These are phyloP conservation scores for Sarotherodon lohbergeri DNA, from an alignment of 2,113 vertebrate genomes.

Conservation along the genomic window DNA sequence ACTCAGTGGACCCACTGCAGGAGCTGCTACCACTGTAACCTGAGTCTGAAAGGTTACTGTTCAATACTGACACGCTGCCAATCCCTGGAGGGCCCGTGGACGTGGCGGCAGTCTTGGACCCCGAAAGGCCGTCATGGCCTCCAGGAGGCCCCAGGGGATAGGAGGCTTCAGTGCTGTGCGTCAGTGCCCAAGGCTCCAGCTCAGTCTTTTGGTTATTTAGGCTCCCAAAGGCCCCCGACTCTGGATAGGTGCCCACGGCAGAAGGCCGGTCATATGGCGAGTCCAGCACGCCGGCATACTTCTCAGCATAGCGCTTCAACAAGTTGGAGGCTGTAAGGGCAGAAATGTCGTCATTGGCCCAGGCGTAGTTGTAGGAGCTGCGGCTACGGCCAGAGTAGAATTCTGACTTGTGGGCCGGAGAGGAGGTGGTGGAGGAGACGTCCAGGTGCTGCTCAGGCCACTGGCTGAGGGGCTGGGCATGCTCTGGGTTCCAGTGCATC, in stretches of 20 bases:
- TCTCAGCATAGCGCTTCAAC: constrained; percentile 95
- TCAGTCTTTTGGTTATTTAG: constrained; percentile 85
- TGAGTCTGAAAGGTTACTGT: constrained; percentile 83
- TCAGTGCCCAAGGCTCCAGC: constrained; percentile 83
- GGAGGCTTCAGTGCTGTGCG: constrained; percentile 75
- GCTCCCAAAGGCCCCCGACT: constrained; percentile 78
- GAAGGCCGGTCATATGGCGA: constrained; percentile 86
- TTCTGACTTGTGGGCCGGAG: constrained; percentile 91
- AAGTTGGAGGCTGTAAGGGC: constrained; percentile 95
- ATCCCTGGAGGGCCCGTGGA: constrained; percentile 72
- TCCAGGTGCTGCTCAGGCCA: constrained; percentile 99
- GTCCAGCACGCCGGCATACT: constrained; percentile 89
- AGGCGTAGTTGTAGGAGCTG: constrained; percentile 86
- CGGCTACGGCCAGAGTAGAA: constrained; percentile 78
- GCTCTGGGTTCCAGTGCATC: constrained; percentile 99
- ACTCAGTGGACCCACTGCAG: constrained; percentile 77
- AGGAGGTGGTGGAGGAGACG: constrained; percentile 94
- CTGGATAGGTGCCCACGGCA: constrained; percentile 68
- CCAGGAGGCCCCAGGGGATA: constrained; percentile 77
- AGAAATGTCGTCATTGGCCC: constrained; percentile 97
- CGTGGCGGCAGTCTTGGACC: constrained; percentile 73
- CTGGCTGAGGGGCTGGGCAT: constrained; percentile 97
- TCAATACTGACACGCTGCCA: constrained; percentile 72
- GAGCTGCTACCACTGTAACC: constrained; percentile 79
- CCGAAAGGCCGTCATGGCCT: constrained; percentile 80